These are phyloP conservation scores for Pecten maximus DNA, from an alignment of 2,888 invertebrate species.

Conservation along the genomic window DNA sequence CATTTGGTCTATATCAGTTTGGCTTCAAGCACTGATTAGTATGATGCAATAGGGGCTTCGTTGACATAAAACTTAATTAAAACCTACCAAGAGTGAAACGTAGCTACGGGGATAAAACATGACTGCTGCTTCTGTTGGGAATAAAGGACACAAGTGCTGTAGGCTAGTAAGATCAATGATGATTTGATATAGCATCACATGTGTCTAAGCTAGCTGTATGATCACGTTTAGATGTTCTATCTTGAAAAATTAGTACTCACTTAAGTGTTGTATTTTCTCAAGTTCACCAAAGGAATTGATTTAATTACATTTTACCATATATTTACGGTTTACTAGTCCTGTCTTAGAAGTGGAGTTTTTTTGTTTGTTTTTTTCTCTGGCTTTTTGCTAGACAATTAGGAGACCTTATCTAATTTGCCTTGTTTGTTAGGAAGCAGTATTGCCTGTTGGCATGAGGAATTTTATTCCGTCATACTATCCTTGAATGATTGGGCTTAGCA, in stretches of 20 bases:
- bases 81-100: slow-evolving; percentile 1
- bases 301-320: not conserved
- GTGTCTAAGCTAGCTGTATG: not conserved
- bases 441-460: not conserved
- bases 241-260: not conserved
- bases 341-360: not conserved
- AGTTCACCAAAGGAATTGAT: not conserved
- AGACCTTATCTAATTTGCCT: not conserved
- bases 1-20: not conserved
- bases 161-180: not conserved
- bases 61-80: slow-evolving; percentile 23
- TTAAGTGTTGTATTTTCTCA: not conserved
- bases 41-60: slow-evolving; percentile 29
- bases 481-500: not conserved
- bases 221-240: not conserved
- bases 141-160: not conserved
- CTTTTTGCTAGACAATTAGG: not conserved
- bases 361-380: not conserved
- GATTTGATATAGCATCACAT: not conserved
- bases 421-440: not conserved
- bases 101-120: not conserved
- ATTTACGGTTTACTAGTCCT: not conserved
- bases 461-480: not conserved
- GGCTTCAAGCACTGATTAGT: not conserved
- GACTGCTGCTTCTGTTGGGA: not conserved